Base-by-base conservation (phyloP, 2,113 vertebrate genomes). In the Embiotoca jacksoni region DNA sequence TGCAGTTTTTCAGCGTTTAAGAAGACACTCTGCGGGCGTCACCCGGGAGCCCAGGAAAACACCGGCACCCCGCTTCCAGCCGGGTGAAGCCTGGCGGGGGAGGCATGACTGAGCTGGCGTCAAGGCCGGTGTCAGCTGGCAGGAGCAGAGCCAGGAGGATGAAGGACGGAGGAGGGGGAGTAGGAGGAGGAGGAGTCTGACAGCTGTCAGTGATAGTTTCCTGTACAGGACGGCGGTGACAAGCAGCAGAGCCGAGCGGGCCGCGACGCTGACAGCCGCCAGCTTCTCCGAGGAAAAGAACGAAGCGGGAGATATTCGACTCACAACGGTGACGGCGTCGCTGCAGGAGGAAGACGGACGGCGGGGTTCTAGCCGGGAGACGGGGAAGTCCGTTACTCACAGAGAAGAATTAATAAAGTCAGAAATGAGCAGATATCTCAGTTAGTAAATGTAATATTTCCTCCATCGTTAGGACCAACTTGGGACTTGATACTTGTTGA, bases 201-300 rank as follows among this genome's bases (percentile, higher is more conserved):
- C 78, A 84, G 81, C 75, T 85, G 84, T 72, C 84, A 78, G 64
- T 80, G 88, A 80, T 71, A 44, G 73, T 82, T 86, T 82, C 80
- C 73, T 76, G 66, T 72, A 72, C 81, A 69, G 73, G 67, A 49
- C 15, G 54, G 56, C 36, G 72, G 79, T 84, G 83, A 89, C 86
- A 84, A 23, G 85, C 41, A 46, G 78, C 72, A 84, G 87, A 87
- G 78, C 44, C 31, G 65, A 53, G 47, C 54, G 35, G 69, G 80
- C 83, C 37, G 70, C 78, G n/a, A 72, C 13, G 57, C 76, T 81
- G 86, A 72, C 86, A 85, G 80, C 74, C 49, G 7, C 31, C 63
- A 36, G 73, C 39, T 80, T 75, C 62, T 80, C 39, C 6, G 30
- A 23, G 23, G 23, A 23, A 23, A 23, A 23, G 23, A 23, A 23